Evolutionary conservation across 2,888 invertebrate species (phyloP).

Genomic region (Tubiluchus corallicola): DNA sequence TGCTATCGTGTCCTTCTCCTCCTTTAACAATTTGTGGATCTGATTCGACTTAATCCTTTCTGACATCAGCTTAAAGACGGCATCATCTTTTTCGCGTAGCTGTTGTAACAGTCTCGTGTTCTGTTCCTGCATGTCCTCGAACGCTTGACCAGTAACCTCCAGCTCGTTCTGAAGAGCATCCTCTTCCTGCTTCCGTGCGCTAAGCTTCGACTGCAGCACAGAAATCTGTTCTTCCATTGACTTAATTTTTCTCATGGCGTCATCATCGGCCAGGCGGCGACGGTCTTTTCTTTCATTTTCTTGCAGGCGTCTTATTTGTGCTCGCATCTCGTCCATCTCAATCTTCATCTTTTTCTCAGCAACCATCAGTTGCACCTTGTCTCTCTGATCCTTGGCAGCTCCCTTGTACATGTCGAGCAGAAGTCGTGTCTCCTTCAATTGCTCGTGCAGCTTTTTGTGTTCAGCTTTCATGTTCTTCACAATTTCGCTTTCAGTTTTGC

Average conservation of each 20-base stretch:
- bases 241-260: slow-evolving; percentile 78
- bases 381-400: slow-evolving; percentile 85
- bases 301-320: slow-evolving; percentile 34
- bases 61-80: slow-evolving; percentile 96
- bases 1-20: slow-evolving; percentile 80
- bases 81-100: slow-evolving; percentile 75
- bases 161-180: slow-evolving; percentile 92
- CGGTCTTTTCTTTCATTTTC: slow-evolving; percentile 78
- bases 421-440: slow-evolving; percentile 83
- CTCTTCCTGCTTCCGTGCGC: slow-evolving; percentile 43
- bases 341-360: slow-evolving; percentile 74
- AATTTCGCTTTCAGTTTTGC: neutral
- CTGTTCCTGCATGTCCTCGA: slow-evolving; percentile 98
- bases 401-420: slow-evolving; percentile 91
- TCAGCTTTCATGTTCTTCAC: too few species aligned
- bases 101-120: slow-evolving; percentile 87
- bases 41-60: slow-evolving; percentile 90
- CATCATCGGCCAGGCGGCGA: slow-evolving; percentile 80
- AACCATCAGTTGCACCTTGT: slow-evolving; percentile 82
- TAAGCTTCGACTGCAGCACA: slow-evolving; percentile 61
- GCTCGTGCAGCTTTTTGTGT: slow-evolving; percentile 71
- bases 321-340: slow-evolving; percentile 63
- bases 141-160: slow-evolving; percentile 97
- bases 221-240: slow-evolving; percentile 82
- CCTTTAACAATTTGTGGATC: slow-evolving; percentile 73